These are phyloP conservation scores for Gryon sp. DNA, from an alignment of 1,140 invertebrate genomes.

Conservation along the genomic window DNA sequence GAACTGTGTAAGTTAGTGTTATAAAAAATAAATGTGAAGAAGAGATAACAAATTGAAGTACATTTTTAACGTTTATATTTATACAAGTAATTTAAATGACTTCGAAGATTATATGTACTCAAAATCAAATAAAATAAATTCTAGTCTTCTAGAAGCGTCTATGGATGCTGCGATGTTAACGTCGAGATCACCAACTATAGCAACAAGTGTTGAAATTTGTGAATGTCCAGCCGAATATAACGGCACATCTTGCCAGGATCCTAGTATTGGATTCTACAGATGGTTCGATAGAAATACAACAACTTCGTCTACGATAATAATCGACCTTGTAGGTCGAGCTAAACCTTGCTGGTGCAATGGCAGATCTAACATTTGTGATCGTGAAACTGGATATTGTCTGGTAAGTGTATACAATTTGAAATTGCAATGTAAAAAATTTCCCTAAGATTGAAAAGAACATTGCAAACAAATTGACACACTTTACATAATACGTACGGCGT, in stretches of 20 bases:
- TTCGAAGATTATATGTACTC: too few relatives aligned
- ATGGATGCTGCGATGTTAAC: conserved; percentile 89
- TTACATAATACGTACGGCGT: too few relatives aligned
- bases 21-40: too few relatives aligned
- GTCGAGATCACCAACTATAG: conserved; percentile 83
- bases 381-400: conserved; percentile 91
- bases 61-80: too few relatives aligned
- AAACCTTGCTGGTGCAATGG: conserved; percentile 91
- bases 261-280: conserved; percentile 91
- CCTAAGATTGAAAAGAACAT: too few relatives aligned
- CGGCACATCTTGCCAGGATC: conserved; percentile 92
- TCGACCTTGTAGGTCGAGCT: conserved; percentile 89
- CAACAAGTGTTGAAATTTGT: conserved; percentile 93
- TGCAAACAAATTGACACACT: too few relatives aligned
- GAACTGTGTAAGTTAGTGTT: conserved; percentile 80
- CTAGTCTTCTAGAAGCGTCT: conserved; percentile 86
- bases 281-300: conserved; percentile 81
- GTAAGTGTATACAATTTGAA: too few relatives aligned
- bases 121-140: conserved; percentile 36
- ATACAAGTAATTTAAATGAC: too few relatives aligned
- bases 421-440: too few relatives aligned
- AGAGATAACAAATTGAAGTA: too few relatives aligned
- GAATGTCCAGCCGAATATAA: conserved; percentile 89
- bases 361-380: conserved; percentile 88
- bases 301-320: conserved; percentile 82